Evolutionary conservation across 2,888 invertebrate genomes (phyloP).

Genomic region (Cryptus viduatorius): DNA sequence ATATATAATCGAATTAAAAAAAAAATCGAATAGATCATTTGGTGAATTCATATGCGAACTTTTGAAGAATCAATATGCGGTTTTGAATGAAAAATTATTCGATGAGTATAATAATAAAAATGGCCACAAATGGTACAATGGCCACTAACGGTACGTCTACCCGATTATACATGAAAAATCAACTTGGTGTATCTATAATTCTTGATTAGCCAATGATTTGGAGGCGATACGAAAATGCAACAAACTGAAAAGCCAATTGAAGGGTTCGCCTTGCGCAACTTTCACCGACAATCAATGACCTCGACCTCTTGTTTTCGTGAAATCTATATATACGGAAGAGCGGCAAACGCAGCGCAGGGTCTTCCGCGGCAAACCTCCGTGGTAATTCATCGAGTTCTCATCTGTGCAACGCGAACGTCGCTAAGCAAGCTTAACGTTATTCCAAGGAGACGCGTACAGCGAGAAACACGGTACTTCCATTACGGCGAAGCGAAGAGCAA

Average conservation of each 20-base stretch:
- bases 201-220: too few species aligned
- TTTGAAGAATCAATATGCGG: too few species aligned
- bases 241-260: constrained; percentile 12
- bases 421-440: constrained; percentile 74
- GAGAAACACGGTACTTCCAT: constrained; percentile 73
- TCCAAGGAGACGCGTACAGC: constrained; percentile 61
- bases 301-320: constrained; percentile 37
- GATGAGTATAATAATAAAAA: too few species aligned
- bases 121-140: too few species aligned
- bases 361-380: not conserved
- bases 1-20: too few species aligned
- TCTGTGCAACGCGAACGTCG: constrained; percentile 66
- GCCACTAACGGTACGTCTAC: too few species aligned
- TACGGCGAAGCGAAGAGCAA: constrained; percentile 51
- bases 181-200: too few species aligned
- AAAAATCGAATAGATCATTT: too few species aligned
- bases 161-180: not conserved
- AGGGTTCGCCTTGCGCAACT: not conserved
- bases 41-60: too few species aligned
- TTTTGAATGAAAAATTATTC: too few species aligned
- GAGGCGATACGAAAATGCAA: not conserved
- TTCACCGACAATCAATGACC: constrained; percentile 27
- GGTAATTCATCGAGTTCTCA: constrained; percentile 66
- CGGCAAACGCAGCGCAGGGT: not conserved
- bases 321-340: not conserved